Percentiles rank a stretch among this genome's conserved stretches.
phyloP scores from a whole-genome alignment of 2,797 vertebrate species.

The Pygocentrus nattereri region DNA sequence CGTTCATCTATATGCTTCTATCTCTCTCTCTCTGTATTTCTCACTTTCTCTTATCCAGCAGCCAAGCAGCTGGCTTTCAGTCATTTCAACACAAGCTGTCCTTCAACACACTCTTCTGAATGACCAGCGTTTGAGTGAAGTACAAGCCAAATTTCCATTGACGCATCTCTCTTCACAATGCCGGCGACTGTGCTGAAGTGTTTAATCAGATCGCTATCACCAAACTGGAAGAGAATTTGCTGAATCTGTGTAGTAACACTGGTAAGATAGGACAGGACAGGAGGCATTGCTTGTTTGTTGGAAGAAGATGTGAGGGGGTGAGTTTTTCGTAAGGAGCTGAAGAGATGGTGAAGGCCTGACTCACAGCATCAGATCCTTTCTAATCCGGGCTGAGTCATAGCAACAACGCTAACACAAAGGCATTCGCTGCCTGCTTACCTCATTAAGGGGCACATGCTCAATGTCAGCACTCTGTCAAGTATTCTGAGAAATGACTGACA shows the following conservation, averaged over 20 bases:
- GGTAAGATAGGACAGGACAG: slow-evolving; percentile 45
- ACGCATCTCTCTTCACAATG: slow-evolving; percentile 61
- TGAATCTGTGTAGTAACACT: slow-evolving; percentile 27
- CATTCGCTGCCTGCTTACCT: slow-evolving; percentile 71
- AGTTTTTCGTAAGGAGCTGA: slow-evolving; percentile 40
- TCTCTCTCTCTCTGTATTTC: slow-evolving; percentile 53
- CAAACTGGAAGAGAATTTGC: slow-evolving; percentile 47
- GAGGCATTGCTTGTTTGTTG: slow-evolving; percentile 53
- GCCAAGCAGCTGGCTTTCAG: slow-evolving; percentile 68
- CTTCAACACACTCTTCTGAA: slow-evolving; percentile 69
- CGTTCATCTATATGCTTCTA: slow-evolving; percentile 57
- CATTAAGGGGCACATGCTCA: slow-evolving; percentile 73
- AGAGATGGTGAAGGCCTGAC: slow-evolving; percentile 72
- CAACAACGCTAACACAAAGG: slow-evolving; percentile 69
- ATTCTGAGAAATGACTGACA: slow-evolving; percentile 37
- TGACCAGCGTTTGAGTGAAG: slow-evolving; percentile 71
- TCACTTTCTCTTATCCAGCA: slow-evolving; percentile 3
- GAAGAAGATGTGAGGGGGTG: slow-evolving; percentile 57
- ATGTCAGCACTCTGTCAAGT: slow-evolving; percentile 72
- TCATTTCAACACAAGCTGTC: slow-evolving; percentile 75
- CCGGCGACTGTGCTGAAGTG: slow-evolving; percentile 53
- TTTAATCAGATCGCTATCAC: slow-evolving; percentile 63
- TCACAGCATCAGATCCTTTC: slow-evolving; percentile 77
- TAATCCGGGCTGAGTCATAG: slow-evolving; percentile 81
- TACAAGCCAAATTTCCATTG: slow-evolving; percentile 64